These are phyloP conservation scores for Augochlora pura DNA, from an alignment of 1,140 invertebrate genomes.

Conservation along the genomic window DNA sequence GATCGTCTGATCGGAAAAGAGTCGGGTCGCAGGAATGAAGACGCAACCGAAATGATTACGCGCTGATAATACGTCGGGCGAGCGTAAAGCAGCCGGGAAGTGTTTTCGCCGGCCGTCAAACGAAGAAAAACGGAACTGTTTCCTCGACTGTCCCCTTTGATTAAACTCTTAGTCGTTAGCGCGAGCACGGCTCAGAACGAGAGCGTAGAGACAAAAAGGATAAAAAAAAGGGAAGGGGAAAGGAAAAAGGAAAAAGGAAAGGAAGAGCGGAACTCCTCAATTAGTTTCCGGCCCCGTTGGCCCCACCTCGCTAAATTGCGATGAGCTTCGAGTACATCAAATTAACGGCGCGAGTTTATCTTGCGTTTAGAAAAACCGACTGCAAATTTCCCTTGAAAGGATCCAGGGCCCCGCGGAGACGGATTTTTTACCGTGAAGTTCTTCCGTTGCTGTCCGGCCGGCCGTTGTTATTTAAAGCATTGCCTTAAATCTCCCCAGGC, in stretches of 20 bases:
- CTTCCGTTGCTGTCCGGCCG: background rate
- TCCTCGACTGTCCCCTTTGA: background rate
- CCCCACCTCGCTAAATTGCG: slow-evolving; percentile 12
- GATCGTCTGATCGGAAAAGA: too few species aligned
- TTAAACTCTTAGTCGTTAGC: slow-evolving; percentile 17
- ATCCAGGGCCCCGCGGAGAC: background rate
- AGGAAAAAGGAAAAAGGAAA: too few species aligned
- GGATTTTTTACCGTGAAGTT: slow-evolving; percentile 23
- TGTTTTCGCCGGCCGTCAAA: slow-evolving; percentile 1
- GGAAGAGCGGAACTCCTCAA: background rate
- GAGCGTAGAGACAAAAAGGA: too few species aligned
- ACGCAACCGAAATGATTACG: slow-evolving; percentile 22
- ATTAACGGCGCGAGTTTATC: slow-evolving; percentile 37
- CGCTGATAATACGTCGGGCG: background rate
- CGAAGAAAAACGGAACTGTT: slow-evolving; percentile 2
- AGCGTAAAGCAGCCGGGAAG: background rate
- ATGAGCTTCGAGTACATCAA: slow-evolving; percentile 23
- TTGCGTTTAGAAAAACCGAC: slow-evolving; percentile 15
- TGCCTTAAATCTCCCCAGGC: slow-evolving; percentile 18
- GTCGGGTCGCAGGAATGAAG: background rate
- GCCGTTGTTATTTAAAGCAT: slow-evolving; percentile 34
- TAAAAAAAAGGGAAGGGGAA: too few species aligned
- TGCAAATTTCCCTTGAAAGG: slow-evolving; percentile 12
- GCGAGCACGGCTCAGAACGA: too few species aligned
- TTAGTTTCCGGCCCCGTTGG: background rate